Conservation (phyloP, 1,140 invertebrate species). For the Andricus grossulariae region DNA sequence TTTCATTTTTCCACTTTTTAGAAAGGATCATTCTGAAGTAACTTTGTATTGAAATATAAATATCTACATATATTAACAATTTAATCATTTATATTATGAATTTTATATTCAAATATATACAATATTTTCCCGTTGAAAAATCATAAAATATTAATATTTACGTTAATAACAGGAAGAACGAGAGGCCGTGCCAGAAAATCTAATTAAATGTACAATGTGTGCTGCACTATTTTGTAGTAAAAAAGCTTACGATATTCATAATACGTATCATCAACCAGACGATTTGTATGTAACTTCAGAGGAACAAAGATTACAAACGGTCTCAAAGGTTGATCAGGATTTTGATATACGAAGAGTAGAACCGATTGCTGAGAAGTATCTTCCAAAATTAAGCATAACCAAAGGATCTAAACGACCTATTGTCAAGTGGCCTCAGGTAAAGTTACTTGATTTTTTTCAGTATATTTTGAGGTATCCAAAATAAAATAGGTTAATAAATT, state of each 20-base stretch:
- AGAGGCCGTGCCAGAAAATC: slow-evolving; percentile 75
- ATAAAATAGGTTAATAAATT: neutral
- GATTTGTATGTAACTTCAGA: slow-evolving; percentile 82
- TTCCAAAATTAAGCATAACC: slow-evolving; percentile 61
- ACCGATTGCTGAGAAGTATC: slow-evolving; percentile 72
- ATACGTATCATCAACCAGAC: slow-evolving; percentile 79
- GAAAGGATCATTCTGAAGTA: no score
- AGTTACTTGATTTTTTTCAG: neutral
- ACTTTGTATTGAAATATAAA: no score
- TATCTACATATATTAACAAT: no score
- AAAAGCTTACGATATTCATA: slow-evolving; percentile 81
- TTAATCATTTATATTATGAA: slow-evolving; percentile 35
- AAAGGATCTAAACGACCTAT: slow-evolving; percentile 51
- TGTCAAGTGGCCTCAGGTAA: slow-evolving; percentile 58
- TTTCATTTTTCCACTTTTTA: no score
- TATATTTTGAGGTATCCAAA: neutral
- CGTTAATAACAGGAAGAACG: slow-evolving; percentile 72
- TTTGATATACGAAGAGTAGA: slow-evolving; percentile 78
- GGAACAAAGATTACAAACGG: slow-evolving; percentile 78
- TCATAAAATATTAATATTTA: no score
- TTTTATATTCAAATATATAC: slow-evolving; percentile 1
- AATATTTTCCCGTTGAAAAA: neutral
- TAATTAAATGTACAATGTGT: slow-evolving; percentile 81
- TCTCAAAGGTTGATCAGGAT: slow-evolving; percentile 78
- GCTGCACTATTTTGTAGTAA: slow-evolving; percentile 82